A percentile compares a stretch with the other conserved stretches of the same genome.
These are phyloP conservation scores for Palythoa caribaeorum DNA, from an alignment of 92 coral and sea anemone species.

Conservation along the genomic window DNA sequence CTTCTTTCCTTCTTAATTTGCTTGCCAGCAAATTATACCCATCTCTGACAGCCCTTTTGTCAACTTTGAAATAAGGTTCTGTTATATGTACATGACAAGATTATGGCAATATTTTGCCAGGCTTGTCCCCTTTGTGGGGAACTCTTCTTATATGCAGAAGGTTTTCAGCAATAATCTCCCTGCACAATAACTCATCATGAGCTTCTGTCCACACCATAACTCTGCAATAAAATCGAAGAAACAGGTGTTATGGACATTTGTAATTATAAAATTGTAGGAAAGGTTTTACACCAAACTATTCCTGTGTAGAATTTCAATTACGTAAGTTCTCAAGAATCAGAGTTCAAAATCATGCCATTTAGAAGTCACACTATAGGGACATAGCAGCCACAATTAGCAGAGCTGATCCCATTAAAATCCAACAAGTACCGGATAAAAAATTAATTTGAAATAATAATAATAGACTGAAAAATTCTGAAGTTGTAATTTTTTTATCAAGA, in stretches of 20 bases:
- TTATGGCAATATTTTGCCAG: conserved; percentile 20
- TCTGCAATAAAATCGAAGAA: neutral
- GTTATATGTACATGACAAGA: conserved; percentile 18
- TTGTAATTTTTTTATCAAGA: neutral
- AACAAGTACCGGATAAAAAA: too few relatives aligned
- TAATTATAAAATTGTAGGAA: neutral
- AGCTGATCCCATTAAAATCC: conserved; percentile 12
- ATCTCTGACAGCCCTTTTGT: conserved; percentile 51
- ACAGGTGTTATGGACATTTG: neutral
- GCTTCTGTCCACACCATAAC: conserved; percentile 12
- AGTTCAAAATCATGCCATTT: conserved; percentile 3
- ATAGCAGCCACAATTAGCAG: conserved; percentile 9
- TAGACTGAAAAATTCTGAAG: too few relatives aligned
- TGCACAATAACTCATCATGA: conserved; percentile 7
- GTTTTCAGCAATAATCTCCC: conserved; percentile 2
- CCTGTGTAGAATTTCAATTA: conserved; percentile 4
- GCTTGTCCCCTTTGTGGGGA: neutral
- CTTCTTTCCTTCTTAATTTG: conserved; percentile 22
- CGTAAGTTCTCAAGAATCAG: conserved; percentile 1
- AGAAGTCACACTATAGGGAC: conserved; percentile 12
- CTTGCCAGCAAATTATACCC: conserved; percentile 39
- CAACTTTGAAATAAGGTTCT: conserved; percentile 40
- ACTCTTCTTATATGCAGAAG: conserved; percentile 1
- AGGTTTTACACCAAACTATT: conserved; percentile 2
- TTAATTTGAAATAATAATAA: too few relatives aligned